Conservation (phyloP, 2,113 vertebrate genomes). For the Epinephelus moara region DNA sequence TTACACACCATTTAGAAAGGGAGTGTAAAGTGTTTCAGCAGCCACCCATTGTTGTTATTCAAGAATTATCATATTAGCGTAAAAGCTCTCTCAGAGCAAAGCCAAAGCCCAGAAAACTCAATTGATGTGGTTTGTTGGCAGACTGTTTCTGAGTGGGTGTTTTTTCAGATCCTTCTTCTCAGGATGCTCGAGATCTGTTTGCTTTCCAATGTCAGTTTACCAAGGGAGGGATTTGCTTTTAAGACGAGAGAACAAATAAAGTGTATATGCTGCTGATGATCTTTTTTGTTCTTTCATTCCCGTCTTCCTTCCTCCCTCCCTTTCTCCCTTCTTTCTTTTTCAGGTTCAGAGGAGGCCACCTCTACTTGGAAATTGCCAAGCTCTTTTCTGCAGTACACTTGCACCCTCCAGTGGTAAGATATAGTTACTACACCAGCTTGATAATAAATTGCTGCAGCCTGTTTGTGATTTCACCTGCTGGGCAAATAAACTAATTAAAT, state of each 20-base stretch:
- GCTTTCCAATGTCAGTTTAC: conserved; percentile 32
- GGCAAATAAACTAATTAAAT: background rate
- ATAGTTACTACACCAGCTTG: conserved; percentile 12
- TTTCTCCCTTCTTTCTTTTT: background rate
- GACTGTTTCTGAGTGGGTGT: background rate
- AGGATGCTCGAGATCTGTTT: conserved; percentile 28
- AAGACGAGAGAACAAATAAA: background rate
- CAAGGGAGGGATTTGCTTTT: conserved; percentile 20
- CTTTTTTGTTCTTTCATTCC: background rate
- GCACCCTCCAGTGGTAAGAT: conserved; percentile 78
- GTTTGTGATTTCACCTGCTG: background rate
- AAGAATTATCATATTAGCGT: background rate
- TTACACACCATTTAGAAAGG: background rate
- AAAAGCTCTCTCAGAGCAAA: conserved; percentile 17
- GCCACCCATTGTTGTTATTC: background rate
- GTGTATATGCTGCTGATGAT: background rate
- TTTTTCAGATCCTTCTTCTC: conserved; percentile 2
- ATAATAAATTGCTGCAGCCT: background rate
- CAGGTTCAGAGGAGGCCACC: conserved; percentile 53
- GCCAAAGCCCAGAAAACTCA: background rate
- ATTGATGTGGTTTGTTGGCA: conserved; percentile 13
- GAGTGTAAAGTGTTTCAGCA: background rate
- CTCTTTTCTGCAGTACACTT: conserved; percentile 73
- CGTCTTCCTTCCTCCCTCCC: background rate
- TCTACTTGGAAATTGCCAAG: conserved; percentile 7